Evolutionary conservation across 1,140 invertebrate species (phyloP).

Genomic region (Papilio polytes): DNA sequence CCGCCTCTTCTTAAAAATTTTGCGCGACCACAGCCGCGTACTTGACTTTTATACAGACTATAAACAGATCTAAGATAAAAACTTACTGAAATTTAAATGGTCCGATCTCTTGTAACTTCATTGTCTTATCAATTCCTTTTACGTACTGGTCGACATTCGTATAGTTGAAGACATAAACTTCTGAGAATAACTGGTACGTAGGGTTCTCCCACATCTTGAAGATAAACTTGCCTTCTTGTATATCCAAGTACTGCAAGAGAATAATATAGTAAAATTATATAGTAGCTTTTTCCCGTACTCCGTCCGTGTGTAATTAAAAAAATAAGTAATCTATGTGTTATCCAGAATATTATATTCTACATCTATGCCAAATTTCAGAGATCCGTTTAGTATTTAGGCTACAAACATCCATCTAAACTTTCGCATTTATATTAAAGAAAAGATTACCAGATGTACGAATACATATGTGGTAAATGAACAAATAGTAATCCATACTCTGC

Average conservation of each 20-base stretch:
- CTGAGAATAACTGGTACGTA: conserved; percentile 86
- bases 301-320: too few species aligned
- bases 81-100: conserved; percentile 94
- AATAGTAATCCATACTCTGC: too few species aligned
- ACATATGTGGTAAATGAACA: too few species aligned
- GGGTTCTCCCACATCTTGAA: conserved; percentile 65
- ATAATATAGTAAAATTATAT: neutral
- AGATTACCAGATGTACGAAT: too few species aligned
- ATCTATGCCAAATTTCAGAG: too few species aligned
- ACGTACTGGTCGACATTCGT: conserved; percentile 90
- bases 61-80: neutral
- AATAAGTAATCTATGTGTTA: too few species aligned
- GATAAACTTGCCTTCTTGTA: conserved; percentile 65
- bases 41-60: neutral
- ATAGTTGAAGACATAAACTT: conserved; percentile 93
- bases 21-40: too few species aligned
- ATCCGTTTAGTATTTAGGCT: too few species aligned
- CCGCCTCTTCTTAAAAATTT: too few species aligned
- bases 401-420: too few species aligned
- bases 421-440: too few species aligned
- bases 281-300: neutral
- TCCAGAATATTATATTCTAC: too few species aligned
- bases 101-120: conserved; percentile 90
- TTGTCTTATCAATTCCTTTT: conserved; percentile 85
- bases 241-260: conserved; percentile 59